Conservation (phyloP, 2,113 vertebrate species). For the Mustelus asterias region DNA sequence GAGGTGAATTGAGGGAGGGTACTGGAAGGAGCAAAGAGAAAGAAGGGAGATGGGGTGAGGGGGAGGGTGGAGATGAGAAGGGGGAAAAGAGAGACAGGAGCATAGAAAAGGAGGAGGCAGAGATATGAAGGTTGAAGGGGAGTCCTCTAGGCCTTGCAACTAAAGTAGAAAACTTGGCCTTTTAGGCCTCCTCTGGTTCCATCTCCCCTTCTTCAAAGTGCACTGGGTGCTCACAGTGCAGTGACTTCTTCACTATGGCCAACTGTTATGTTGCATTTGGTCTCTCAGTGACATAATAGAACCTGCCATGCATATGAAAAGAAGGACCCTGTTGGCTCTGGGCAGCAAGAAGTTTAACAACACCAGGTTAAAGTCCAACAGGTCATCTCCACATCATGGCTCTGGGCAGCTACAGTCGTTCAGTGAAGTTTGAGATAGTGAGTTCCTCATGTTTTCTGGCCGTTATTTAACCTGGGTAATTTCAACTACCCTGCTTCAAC, state of each 20-base stretch:
- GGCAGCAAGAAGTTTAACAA: too few species aligned
- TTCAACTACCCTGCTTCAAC: background rate
- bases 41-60: background rate
- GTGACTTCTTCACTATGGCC: background rate
- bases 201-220: background rate
- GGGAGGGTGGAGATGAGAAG: background rate
- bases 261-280: background rate
- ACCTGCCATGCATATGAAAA: background rate
- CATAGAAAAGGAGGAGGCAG: background rate
- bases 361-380: too few species aligned
- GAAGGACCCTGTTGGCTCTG: background rate
- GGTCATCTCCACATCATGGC: too few species aligned
- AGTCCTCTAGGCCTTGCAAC: too few species aligned
- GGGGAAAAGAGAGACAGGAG: background rate
- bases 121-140: background rate
- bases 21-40: background rate
- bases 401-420: background rate
- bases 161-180: background rate
- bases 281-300: background rate
- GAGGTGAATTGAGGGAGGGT: background rate
- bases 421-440: background rate
- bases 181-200: background rate
- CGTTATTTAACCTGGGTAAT: background rate
- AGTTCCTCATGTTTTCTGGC: background rate
- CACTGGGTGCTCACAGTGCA: background rate